Evolutionary conservation across 2,113 vertebrate genomes (phyloP).

Genomic region (Willisornis vidua): DNA sequence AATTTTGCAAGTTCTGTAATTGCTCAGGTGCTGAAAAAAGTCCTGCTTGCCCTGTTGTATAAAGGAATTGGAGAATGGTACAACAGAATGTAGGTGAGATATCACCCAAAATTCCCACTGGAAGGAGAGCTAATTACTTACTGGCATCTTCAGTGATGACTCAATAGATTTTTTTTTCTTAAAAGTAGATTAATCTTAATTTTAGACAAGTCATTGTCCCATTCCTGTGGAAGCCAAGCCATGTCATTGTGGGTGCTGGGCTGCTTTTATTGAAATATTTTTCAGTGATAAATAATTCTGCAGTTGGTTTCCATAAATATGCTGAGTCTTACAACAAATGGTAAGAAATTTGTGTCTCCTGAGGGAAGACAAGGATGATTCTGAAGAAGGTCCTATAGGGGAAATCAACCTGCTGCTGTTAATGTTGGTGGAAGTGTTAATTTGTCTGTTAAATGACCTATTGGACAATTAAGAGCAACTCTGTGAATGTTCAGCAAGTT

Average conservation of each 20-base stretch:
- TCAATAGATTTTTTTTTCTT: not conserved
- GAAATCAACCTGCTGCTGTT: not conserved
- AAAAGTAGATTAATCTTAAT: not conserved
- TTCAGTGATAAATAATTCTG: not conserved
- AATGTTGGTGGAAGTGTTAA: not conserved
- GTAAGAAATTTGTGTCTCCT: not conserved
- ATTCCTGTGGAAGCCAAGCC: not conserved
- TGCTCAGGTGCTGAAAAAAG: not conserved
- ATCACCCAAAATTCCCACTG: not conserved
- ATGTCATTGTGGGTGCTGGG: not conserved
- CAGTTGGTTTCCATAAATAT: not conserved
- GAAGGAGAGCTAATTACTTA: not conserved
- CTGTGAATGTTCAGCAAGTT: not conserved
- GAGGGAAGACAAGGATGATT: not conserved
- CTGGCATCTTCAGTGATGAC: not conserved
- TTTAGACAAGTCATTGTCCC: not conserved
- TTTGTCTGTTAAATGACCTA: not conserved
- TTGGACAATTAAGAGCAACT: not conserved
- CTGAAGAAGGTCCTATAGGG: not conserved
- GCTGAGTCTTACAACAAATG: not conserved
- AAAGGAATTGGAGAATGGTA: not conserved
- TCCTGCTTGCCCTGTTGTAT: not conserved
- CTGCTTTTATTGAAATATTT: not conserved
- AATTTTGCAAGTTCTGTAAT: not conserved
- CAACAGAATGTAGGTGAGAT: not conserved